Evolutionary conservation across 2,888 invertebrate species (phyloP), one percentile per base, ranked within the genome.

Genomic region (Endotricha flammealis): DNA sequence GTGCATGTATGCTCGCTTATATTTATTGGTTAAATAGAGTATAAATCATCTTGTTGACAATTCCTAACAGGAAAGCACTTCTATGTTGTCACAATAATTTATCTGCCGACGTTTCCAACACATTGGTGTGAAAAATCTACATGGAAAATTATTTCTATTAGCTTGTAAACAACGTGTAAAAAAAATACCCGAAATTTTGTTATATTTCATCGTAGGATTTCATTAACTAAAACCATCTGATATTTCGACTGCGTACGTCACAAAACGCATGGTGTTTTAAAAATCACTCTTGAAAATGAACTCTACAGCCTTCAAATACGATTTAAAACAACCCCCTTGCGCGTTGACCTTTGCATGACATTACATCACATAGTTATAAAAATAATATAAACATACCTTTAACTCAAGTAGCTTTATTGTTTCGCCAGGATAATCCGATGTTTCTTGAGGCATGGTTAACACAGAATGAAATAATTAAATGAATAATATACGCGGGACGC

Each of bases 361-460:
- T 76, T 76, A 64, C 58, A 55, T 59, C 57, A 64, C 48, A 46
- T 46, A 44, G 20, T 6, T n/a, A 36, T 12, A 22, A 11, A 34
- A 43, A 36, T 47, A 48, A 50, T 50, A 48, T 33, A 23, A 10
- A 59, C 82, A 59, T 54, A 85, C 85, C 78, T 81, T 83, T 56
- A 75, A 75, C 11, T 82, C 78, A 27, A 86, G 56, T 12, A 86
- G 51, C 35, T 72, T 69, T 29, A 85, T 77, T 3, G 68, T 82
- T 50, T 86, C 85, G 0, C 68, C 67, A 0, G 69, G 62, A 41
- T 71, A 65, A 12, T 42, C 38, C 33, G 46, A 41, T 39, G 60
- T 63, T 32, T 68, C 77, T 12, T 70, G 72, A 1, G 56, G 41
- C 80, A 85, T 86, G 52, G 13, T 40, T 27, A n/a, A 29, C 36